Base-by-base conservation (phyloP, 2,113 vertebrate species). In the Alethe castanea region DNA sequence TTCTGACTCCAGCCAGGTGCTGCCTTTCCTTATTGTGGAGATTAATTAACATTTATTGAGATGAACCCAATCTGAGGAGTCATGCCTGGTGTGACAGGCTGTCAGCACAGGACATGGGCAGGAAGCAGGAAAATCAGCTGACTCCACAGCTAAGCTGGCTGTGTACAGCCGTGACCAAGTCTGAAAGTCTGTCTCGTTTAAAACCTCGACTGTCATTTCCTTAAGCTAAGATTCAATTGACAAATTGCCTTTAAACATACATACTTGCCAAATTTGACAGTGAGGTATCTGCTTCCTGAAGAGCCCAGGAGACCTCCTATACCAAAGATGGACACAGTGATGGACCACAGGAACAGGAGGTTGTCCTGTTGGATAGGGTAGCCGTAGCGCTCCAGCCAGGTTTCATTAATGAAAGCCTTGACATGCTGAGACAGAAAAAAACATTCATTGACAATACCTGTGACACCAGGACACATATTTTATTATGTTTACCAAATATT, bases 361-460 rank as follows among this genome's bases (percentile, higher is more conserved):
- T 97, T 97, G 3, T 97, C 97, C 6, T 96, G 95, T 2, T 88
- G 93, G 74, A 98, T 86, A 14, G 98, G 97, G 23, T 88, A 61
- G 8, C 94, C 95, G 1, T 98, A 98, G 50, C 98, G 92, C 57
- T 62, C 79, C 95, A 98, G 57, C 98, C 98, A 98, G 0, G 98
- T 99, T 71, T 98, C 98, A 60, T 99, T 99, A 61, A 99, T 95
- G 92, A 99, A 99, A n/a, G 92, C 96, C 94, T 98, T 98, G 61
- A 99, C 98, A 28, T 98, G 98, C 99, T 99, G 86, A 79, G 59
- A 90, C 18, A 94, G 76, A 61, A 71, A 66, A 56, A 72, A 5
- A 72, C 35, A 15, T 38, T 52, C 19, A 26, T 81, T 78, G 74
- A 19, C 45, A 53, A 16, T 12, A n/a, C 56, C 48, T 73, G 14